Conservation (phyloP, 2,797 vertebrate genomes). For the Hypotaenidia okinawae region DNA sequence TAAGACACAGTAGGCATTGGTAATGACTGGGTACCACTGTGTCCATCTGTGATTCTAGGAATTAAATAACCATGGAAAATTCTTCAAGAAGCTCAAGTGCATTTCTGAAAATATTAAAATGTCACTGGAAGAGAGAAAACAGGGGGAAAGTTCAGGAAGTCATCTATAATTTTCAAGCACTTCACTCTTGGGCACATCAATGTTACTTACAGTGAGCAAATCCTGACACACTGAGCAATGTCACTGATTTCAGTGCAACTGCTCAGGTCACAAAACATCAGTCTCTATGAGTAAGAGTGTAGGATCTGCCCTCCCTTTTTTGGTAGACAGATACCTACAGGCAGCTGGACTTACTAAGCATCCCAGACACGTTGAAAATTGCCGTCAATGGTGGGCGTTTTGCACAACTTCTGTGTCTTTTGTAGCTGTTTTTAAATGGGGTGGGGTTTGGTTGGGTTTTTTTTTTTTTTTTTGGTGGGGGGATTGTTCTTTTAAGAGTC, state of each 20-base stretch:
- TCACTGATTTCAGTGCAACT: neutral
- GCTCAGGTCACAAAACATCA: neutral
- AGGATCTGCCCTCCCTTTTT: neutral
- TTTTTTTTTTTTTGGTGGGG: neutral
- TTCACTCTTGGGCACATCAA: neutral
- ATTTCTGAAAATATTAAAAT: neutral
- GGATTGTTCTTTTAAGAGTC: neutral
- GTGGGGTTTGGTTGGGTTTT: too few relatives aligned
- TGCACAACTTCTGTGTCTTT: neutral
- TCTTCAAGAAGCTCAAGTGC: neutral
- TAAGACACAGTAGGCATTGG: neutral
- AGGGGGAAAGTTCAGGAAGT: neutral
- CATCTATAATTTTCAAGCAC: neutral
- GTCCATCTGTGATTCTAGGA: neutral
- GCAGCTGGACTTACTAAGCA: neutral
- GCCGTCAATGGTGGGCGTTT: neutral
- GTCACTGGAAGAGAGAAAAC: neutral
- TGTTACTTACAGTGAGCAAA: neutral
- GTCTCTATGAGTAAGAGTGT: neutral
- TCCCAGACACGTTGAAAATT: neutral
- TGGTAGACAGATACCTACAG: neutral
- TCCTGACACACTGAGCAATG: neutral
- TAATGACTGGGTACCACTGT: neutral
- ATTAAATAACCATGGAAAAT: neutral
- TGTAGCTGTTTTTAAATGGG: neutral